Conservation (phyloP, 2,888 invertebrate genomes). For the Heteromyza rotundicornis region DNA sequence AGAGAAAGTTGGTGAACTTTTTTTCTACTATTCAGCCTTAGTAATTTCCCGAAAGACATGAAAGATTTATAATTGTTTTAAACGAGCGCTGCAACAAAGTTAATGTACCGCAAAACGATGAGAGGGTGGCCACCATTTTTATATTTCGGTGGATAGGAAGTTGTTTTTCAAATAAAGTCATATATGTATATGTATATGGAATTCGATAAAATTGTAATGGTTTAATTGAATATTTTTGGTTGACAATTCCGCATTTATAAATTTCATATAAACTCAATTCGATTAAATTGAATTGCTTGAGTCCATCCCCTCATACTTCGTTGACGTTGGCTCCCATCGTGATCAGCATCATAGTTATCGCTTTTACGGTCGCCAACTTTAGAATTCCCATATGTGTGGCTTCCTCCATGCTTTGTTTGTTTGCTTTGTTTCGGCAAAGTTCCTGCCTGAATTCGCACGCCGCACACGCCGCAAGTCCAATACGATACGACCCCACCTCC, state of each 20-base stretch:
- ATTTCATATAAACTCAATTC: background rate
- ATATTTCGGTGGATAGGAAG: too few species aligned
- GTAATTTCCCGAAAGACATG: conserved; percentile 27
- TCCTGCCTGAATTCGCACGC: too few species aligned
- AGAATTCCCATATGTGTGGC: background rate
- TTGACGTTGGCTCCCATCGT: background rate
- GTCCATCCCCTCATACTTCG: background rate
- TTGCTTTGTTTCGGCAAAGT: background rate
- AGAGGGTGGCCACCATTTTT: too few species aligned
- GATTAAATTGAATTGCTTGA: background rate
- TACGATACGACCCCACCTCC: background rate
- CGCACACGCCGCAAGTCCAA: too few species aligned
- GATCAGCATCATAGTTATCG: background rate
- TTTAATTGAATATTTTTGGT: too few species aligned
- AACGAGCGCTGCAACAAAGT: background rate
- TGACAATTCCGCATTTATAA: too few species aligned
- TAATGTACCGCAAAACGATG: too few species aligned
- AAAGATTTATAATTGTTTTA: conserved; percentile 18
- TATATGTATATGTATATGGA: too few species aligned
- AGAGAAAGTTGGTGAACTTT: background rate
- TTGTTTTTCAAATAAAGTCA: too few species aligned
- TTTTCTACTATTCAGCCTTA: background rate
- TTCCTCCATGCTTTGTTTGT: background rate
- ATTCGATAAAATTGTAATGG: too few species aligned
- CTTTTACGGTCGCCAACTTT: background rate